Conservation (phyloP, 2,888 invertebrate species). For the Pristionchus maxplancki region DNA sequence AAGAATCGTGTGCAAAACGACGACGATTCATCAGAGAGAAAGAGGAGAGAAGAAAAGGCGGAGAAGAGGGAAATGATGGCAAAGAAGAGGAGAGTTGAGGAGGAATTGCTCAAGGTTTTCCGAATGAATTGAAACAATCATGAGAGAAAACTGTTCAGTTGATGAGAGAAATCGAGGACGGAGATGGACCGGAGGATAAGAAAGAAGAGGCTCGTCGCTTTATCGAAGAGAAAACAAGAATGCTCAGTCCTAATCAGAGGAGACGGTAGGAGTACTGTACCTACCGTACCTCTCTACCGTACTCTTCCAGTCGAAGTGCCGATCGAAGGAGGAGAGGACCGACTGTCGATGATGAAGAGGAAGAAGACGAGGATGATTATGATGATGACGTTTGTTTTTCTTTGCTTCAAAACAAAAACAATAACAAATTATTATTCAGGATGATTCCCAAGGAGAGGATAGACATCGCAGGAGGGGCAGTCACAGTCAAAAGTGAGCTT, state of each 20-base stretch:
- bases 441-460: neutral
- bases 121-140: neutral
- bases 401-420: too few relatives aligned
- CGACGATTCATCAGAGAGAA: conserved; percentile 3
- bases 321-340: neutral
- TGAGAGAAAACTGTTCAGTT: neutral
- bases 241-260: neutral
- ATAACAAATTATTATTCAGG: neutral
- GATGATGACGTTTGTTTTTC: neutral
- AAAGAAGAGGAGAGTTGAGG: neutral
- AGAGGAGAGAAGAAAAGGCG: neutral
- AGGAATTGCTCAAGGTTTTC: neutral
- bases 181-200: neutral
- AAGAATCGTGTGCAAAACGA: neutral
- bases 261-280: neutral
- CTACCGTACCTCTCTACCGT: neutral
- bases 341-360: neutral
- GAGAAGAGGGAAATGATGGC: neutral
- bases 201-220: neutral
- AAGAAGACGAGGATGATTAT: neutral
- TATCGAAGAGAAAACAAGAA: neutral
- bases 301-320: neutral
- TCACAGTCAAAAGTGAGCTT: neutral
- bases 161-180: neutral
- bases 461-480: neutral